Evolutionary conservation across 2,113 vertebrate species (phyloP).

Genomic region (Eira barbara): DNA sequence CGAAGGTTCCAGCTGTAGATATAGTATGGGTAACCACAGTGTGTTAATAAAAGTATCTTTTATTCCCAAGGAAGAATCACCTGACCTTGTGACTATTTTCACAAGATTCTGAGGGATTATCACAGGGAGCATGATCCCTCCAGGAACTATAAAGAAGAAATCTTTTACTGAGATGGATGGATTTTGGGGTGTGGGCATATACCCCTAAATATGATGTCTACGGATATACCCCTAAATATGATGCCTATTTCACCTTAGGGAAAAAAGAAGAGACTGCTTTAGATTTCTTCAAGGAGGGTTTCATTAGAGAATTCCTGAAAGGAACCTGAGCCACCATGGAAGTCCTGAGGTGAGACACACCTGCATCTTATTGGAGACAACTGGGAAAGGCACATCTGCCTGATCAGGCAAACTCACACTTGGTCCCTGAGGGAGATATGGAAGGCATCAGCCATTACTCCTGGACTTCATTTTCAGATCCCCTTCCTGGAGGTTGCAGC

Average conservation of each 20-base stretch:
- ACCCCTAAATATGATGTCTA: not conserved
- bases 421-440: not conserved
- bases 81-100: not conserved
- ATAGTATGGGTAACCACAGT: not conserved
- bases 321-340: not conserved
- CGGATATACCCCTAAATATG: not conserved
- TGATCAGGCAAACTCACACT: not conserved
- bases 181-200: not conserved
- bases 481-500: not conserved
- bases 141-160: not conserved
- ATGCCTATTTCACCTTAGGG: not conserved
- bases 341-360: not conserved
- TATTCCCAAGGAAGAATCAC: not conserved
- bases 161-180: not conserved
- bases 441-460: not conserved
- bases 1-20: not conserved
- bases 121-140: not conserved
- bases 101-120: not conserved
- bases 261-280: not conserved
- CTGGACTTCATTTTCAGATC: not conserved
- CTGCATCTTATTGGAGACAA: not conserved
- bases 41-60: not conserved
- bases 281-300: not conserved
- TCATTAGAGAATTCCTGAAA: not conserved
- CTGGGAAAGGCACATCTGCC: not conserved